Conservation (phyloP, 2,888 invertebrate genomes). For the Tiphia femorata region DNA sequence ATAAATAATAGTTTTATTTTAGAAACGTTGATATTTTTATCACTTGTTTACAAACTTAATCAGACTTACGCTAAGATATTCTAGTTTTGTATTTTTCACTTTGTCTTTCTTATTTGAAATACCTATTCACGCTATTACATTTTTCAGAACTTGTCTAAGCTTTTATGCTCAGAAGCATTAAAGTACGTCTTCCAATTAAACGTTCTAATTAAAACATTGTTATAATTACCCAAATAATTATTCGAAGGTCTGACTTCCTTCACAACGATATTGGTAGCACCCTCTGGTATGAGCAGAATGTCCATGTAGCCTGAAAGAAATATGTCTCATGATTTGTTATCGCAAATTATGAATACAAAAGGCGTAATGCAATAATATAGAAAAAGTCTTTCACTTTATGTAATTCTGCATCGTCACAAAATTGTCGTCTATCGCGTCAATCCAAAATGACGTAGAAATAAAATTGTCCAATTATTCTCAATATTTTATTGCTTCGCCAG, state of each 20-base stretch:
- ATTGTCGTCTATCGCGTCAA: not conserved
- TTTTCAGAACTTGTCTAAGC: too few relatives aligned
- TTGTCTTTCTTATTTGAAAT: too few relatives aligned
- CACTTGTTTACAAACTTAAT: not conserved
- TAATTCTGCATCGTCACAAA: not conserved
- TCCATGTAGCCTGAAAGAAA: conserved; percentile 98
- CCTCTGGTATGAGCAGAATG: conserved; percentile 88
- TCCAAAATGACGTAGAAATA: not conserved
- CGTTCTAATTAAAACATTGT: too few relatives aligned
- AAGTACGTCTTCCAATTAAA: too few relatives aligned
- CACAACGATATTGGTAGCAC: conserved; percentile 91
- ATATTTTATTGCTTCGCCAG: too few relatives aligned
- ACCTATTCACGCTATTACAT: too few relatives aligned
- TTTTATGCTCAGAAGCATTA: too few relatives aligned
- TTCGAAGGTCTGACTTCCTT: conserved; percentile 84
- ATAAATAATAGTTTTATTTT: not conserved
- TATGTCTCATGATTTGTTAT: too few relatives aligned
- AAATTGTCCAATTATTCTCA: not conserved
- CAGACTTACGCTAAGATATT: not conserved
- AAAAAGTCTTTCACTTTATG: too few relatives aligned
- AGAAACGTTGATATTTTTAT: not conserved
- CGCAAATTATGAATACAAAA: too few relatives aligned
- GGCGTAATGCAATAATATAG: too few relatives aligned
- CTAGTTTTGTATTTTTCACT: too few relatives aligned
- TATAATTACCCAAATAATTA: conserved; percentile 88